Base-by-base conservation (phyloP, 1,140 invertebrate genomes). In the Orchesella cincta region DNA sequence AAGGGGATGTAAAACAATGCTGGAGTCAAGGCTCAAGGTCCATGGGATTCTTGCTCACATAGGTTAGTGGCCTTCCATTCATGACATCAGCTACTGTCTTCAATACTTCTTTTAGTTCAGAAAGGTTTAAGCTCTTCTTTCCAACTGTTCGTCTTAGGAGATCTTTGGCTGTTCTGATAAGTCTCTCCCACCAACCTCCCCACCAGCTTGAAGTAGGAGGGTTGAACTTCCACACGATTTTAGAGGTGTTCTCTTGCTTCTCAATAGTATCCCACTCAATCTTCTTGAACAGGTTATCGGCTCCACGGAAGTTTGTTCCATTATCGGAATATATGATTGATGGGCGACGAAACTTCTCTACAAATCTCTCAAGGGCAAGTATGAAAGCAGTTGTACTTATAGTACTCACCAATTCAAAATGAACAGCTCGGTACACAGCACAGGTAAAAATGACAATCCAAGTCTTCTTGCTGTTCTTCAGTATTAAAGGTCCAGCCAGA, bases 221-320 rank as follows among this genome's bases (percentile, higher is more conserved):
- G 33, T 67, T 67, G 23, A 31, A 31, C 1, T 18, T 67, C 31
- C 26, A 31, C 23, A 14, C 1, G 29, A 67, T 67, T n/a, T 67
- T 8, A 26, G 3, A 31, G 3, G 12, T n/a, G 12, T 8, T n/a
- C 62, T 26, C 62, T 2, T 29, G 5, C 3, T 14, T 14, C n/a
- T 67, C n/a, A 31, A 67, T 67, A 5, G 14, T 31, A 12, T 29
- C 5, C 62, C 62, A 67, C 8, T 67, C 29, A 1, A 67, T 12
- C 33, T 33, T 29, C 33, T 29, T 31, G 5, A 67, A 31, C 12
- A 67, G 31, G 62, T 67, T 67, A 12, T 14, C 62, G 12, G 26
- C 23, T 31, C 62, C 62, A 31, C 31, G 62, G n/a, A 67, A 67
- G 29, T 67, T 67, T 12, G 62, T 67, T 16, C 62, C 62, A n/a